These are phyloP conservation scores for Galaxea fascicularis DNA, from an alignment of 92 coral and sea anemone genomes.

Conservation along the genomic window DNA sequence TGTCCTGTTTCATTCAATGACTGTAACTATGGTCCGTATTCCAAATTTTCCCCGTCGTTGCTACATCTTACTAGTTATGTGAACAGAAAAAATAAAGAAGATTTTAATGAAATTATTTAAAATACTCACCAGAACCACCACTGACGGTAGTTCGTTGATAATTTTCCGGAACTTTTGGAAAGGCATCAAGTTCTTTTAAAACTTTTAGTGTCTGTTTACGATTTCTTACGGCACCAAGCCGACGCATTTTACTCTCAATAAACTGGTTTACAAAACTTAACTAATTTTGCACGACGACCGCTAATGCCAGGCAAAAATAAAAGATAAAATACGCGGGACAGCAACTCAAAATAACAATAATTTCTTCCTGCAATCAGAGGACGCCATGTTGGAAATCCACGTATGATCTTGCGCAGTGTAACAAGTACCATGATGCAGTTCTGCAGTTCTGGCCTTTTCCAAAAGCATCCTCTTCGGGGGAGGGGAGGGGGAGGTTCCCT, in stretches of 20 bases:
- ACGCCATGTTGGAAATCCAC: conserved; percentile 82
- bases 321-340: background rate
- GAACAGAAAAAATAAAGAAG: background rate
- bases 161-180: conserved; percentile 96
- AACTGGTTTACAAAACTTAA: background rate
- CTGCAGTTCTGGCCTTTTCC: background rate
- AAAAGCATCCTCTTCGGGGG: too few relatives aligned
- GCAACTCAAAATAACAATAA: background rate
- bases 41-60: background rate
- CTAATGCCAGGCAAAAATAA: background rate
- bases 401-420: conserved; percentile 71
- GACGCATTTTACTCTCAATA: conserved; percentile 68
- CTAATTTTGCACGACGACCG: background rate
- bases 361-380: conserved; percentile 20
- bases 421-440: conserved; percentile 56
- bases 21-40: too few relatives aligned
- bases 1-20: too few relatives aligned
- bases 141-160: conserved; percentile 89
- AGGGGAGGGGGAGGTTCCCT: too few relatives aligned
- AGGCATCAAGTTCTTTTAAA: conserved; percentile 94
- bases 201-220: conserved; percentile 93
- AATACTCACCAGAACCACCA: conserved; percentile 91
- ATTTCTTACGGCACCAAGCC: conserved; percentile 79
- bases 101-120: too few relatives aligned
- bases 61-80: background rate